Conservation (phyloP, 2,888 invertebrate genomes). For the Clitarchus hookeri region DNA sequence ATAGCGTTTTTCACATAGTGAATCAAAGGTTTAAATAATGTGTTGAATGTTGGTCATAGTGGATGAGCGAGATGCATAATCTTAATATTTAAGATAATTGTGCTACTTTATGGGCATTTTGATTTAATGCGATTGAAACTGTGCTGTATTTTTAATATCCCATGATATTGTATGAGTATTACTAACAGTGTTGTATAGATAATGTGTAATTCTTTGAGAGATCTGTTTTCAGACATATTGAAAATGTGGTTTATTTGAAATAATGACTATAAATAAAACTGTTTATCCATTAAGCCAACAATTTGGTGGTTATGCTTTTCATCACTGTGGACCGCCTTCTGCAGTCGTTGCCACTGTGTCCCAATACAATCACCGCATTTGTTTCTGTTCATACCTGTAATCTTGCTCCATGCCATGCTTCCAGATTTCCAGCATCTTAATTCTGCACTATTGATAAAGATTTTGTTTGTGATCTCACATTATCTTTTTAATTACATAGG, state of each 20-base stretch:
- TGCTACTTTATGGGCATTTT: slow-evolving; percentile 11
- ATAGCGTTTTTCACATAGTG: not conserved
- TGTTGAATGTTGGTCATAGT: slow-evolving; percentile 14
- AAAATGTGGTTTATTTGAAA: not conserved
- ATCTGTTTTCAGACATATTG: not conserved
- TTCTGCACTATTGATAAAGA: no score
- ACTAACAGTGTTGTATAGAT: not conserved
- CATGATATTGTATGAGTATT: not conserved
- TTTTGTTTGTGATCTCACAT: no score
- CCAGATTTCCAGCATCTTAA: no score
- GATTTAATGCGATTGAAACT: not conserved
- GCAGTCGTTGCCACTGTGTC: no score
- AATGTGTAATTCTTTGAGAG: not conserved
- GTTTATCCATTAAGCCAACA: not conserved
- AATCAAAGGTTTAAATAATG: slow-evolving; percentile 10
- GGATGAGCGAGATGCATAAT: slow-evolving; percentile 1
- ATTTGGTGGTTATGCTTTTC: no score
- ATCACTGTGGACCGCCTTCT: no score
- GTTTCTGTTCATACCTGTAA: no score
- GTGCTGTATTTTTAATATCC: slow-evolving; percentile 5
- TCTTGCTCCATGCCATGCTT: no score
- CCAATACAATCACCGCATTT: no score
- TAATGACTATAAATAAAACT: slow-evolving; percentile 11
- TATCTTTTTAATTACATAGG: no score
- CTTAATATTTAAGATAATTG: slow-evolving; percentile 14